Base-by-base conservation (phyloP, 2,113 vertebrate genomes). In the Xenopus tropicalis region DNA sequence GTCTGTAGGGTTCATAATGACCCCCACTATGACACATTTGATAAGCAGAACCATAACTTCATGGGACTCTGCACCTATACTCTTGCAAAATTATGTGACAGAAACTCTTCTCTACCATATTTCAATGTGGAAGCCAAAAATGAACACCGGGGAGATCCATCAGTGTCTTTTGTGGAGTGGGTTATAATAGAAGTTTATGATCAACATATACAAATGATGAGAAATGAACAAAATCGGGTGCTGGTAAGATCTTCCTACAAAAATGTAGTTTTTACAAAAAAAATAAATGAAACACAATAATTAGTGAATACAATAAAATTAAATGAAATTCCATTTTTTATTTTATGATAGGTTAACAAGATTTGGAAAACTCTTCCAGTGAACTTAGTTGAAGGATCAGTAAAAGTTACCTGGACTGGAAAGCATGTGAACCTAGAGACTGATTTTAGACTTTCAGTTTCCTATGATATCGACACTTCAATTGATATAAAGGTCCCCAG, bases 311-410 rank as follows among this genome's bases (percentile, higher is more conserved):
- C 19, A 52, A 52, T 52, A 11, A 52, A 14, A 52, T 14, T 14
- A 14, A 10, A 22, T 17, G 16, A 64, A 59, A 59, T 9, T 54
- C 1, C 1, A 48, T 17, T 14, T 59, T 59, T 59, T 59, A 13
- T 29, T 72, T 56, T 54, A 11, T 29, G 42, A 4, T 72, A 93
- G 91, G 87, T 91, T 37, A 90, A 91, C 79, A 87, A 88, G 14
- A 67, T 91, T 69, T 91, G 87, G 91, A 88, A n/a, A 37, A 85
- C 78, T 48, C 86, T 93, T 66, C 91, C 91, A 3, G 79, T 90
- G 19, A 86, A 22, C 3, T 77, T 89, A 44, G 48, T 24, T 13
- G 65, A 51, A 14, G 82, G 80, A 7, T 62, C 64, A 14, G 37
- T 91, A 46, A 84, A 48, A 3, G 75, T 91, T 54, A 78, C 44